Conservation (phyloP, 2,888 invertebrate species). For the Seira musarum region DNA sequence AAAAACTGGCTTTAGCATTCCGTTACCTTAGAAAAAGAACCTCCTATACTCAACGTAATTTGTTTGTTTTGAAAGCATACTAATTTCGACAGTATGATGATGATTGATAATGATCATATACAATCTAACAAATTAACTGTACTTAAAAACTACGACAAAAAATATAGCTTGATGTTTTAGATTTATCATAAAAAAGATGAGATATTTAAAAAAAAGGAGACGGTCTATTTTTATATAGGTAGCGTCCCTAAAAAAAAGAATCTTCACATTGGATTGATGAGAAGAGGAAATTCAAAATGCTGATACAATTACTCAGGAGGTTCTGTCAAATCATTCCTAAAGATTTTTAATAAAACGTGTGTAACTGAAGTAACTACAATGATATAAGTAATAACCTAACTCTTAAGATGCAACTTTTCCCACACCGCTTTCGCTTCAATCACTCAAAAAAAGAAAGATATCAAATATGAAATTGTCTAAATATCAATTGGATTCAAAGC, state of each 20-base stretch:
- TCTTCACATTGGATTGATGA: no score
- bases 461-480: no score
- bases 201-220: slow-evolving; percentile 44
- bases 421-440: neutral
- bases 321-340: slow-evolving; percentile 54
- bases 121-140: slow-evolving; percentile 7
- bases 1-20: no score
- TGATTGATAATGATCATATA: no score
- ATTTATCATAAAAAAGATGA: slow-evolving; percentile 38
- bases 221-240: slow-evolving; percentile 62
- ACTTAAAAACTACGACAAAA: slow-evolving; percentile 21
- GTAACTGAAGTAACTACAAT: neutral
- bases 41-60: no score
- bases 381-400: neutral
- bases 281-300: slow-evolving; percentile 28
- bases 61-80: no score
- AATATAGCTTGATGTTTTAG: slow-evolving; percentile 49
- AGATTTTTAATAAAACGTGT: no score
- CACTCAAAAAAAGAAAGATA: no score
- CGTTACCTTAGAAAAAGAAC: no score
- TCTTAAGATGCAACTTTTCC: neutral
- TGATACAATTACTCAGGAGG: slow-evolving; percentile 52
- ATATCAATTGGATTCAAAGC: no score
- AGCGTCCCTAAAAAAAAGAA: slow-evolving; percentile 45
- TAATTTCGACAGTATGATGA: no score